Percentiles rank a stretch among this genome's conserved stretches.
phyloP scores from a whole-genome alignment of 2,113 vertebrate genomes.

The Petroica traversi region DNA sequence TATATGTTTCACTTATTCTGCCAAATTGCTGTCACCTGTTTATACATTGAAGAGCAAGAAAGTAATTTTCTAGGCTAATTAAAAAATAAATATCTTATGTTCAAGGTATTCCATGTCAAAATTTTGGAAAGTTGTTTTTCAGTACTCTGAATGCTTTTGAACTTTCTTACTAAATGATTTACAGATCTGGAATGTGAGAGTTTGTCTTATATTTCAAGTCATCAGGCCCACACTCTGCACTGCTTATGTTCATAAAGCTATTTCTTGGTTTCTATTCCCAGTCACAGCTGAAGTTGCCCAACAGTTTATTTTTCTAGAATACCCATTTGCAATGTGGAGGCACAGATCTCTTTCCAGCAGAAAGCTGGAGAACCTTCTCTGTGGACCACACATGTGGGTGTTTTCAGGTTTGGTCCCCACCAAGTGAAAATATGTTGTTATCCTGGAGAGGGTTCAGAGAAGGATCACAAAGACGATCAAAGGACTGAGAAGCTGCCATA shows the following conservation, averaged over 20 bases:
- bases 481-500: background rate
- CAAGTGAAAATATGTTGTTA: background rate
- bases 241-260: background rate
- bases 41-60: background rate
- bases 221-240: background rate
- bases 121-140: fast-evolving
- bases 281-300: background rate
- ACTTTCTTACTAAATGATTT: background rate
- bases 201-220: background rate
- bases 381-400: too few relatives aligned
- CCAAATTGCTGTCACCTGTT: background rate
- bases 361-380: background rate
- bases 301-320: background rate
- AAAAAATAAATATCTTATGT: background rate
- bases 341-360: background rate
- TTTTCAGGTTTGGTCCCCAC: background rate
- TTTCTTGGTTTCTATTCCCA: background rate
- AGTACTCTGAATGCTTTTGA: background rate
- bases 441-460: background rate
- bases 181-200: background rate
- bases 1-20: background rate
- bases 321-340: background rate
- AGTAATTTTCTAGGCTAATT: background rate
- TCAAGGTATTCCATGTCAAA: background rate
- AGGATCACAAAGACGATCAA: background rate